These are phyloP conservation scores for Antechinus flavipes DNA, from an alignment of 2,113 vertebrate species.

Conservation along the genomic window DNA sequence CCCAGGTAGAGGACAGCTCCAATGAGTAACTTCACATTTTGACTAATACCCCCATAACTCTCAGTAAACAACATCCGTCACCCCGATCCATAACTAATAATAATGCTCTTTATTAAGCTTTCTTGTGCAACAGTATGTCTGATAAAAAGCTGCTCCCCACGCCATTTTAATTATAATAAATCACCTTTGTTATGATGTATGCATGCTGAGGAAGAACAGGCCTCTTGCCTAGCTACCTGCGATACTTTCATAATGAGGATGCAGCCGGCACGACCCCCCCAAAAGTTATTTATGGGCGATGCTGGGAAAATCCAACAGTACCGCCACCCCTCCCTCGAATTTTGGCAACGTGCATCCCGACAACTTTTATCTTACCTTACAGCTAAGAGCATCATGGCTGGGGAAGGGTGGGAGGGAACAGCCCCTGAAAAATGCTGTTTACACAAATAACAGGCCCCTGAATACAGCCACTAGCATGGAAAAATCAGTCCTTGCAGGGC, in stretches of 20 bases:
- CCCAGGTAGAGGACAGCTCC: constrained; percentile 75
- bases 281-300: constrained; percentile 84
- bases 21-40: constrained; percentile 85
- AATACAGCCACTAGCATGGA: constrained; percentile 81
- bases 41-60: constrained; percentile 83
- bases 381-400: constrained; percentile 80
- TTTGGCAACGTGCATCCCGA: constrained; percentile 84
- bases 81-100: constrained; percentile 87
- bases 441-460: constrained; percentile 85
- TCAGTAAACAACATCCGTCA: constrained; percentile 84
- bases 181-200: constrained; percentile 87
- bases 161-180: constrained; percentile 90
- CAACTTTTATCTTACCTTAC: constrained; percentile 89
- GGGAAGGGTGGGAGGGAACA: constrained; percentile 58
- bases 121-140: constrained; percentile 84
- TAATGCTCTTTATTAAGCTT: constrained; percentile 86
- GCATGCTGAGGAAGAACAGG: constrained; percentile 83
- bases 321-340: constrained; percentile 51
- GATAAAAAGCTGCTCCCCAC: constrained; percentile 81
- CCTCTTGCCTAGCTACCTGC: constrained; percentile 81
- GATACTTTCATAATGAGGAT: constrained; percentile 83
- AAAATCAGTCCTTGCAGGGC: constrained; percentile 86
- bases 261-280: constrained; percentile 69
- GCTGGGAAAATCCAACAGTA: constrained; percentile 80
- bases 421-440: constrained; percentile 83